These are phyloP conservation scores for Apis mellifera DNA, from an alignment of 1,140 invertebrate genomes.

Conservation along the genomic window Amel_HAv3.1 CM009939.2:3527501-3528000, in stretches of 20 bases:
- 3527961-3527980: constrained; percentile 66
- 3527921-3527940: constrained; percentile 58
- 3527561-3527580: background rate
- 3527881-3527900: constrained; percentile 69
- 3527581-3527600: background rate
- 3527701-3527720: constrained; percentile 41
- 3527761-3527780: constrained; percentile 70
- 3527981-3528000: constrained; percentile 39
- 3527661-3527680: constrained; percentile 72
- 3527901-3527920: constrained; percentile 54
- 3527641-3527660: constrained; percentile 71
- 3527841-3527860: constrained; percentile 65
- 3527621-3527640: constrained; percentile 45
- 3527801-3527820: constrained; percentile 12
- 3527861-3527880: constrained; percentile 71
- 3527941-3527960: constrained; percentile 7
- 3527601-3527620: constrained; percentile 25
- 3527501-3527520: background rate
- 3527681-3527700: constrained; percentile 66
- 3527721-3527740: constrained; percentile 35
- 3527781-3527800: constrained; percentile 71
- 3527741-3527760: constrained; percentile 58
- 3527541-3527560: constrained; percentile 2
- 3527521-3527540: background rate
- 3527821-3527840: background rate